Evolutionary conservation across 1,140 invertebrate species (phyloP), one percentile per base, ranked within the genome.

Genomic region (Dendrolimus punctatus): DNA sequence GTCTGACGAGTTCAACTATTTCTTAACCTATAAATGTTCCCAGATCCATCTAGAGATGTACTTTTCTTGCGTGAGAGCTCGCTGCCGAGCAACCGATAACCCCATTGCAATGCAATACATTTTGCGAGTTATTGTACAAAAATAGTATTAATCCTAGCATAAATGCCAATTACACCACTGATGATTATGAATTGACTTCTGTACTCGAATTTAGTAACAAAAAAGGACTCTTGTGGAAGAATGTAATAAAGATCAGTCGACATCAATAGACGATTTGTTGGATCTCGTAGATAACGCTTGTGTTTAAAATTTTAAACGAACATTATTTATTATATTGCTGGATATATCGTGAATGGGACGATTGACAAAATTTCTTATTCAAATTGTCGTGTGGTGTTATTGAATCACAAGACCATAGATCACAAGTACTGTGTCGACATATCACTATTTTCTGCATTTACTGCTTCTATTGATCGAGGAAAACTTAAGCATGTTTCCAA

Each of bases 11-110:
- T 43, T 65, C 3, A 53, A 60, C 45, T 76, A 71, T 55, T 62
- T 73, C 55, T 49, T 76, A 9, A 58, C 68, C 5, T 76, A 67
- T 52, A 75, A 75, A 55, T 63, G 48, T 48, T 67, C 62, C 1
- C 66, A 73, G 58, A 69, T 70, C 55, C 56, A 72, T 53, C 41
- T 76, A 39, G 68, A 76, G 58, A 56, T 73, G 42, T 71, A 68
- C n/a, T 56, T 74, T 68, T 68, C 60, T 6, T 68, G 61, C 39
- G 51, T 76, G 2, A 43, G 73, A 54, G 40, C 47, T 6, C 7
- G 40, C 39, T 60, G 69, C 51, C 63, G 61, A 4, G 40, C 40
- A 9, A 66, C 64, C 52, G 57, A 68, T 43, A 75, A 75, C 47
- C 71, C 64, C 6, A 70, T 46, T 55, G 40, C 59, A 6, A 46